Base-by-base conservation (phyloP, 2,888 invertebrate species). In the Xestobium rufovillosum region DNA sequence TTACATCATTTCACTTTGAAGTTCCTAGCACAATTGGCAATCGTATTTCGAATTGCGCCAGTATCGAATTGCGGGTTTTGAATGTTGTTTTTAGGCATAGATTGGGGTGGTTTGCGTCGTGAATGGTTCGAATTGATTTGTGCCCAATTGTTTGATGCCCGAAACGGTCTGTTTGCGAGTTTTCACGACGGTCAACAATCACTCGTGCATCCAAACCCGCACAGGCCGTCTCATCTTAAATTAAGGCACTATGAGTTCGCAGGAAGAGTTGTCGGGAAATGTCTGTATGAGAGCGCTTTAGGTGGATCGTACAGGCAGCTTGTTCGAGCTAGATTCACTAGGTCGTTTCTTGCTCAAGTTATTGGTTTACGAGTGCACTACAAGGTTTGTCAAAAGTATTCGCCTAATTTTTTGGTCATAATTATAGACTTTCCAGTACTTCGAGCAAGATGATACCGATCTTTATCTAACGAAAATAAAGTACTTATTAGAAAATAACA, bases 111-210 rank as follows among this genome's bases (percentile, higher is more conserved):
- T 3, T 73, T 94, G 29, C 74, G 92, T 3, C 77, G 92, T 42
- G 95, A 95, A 68, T 95, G 94, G 94, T 91, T 94, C 68, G 91
- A 92, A 50, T 65, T 90, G 47, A 76, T 92, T 47, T 92, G 92
- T 66, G 82, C 80, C 9, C 76, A 85, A 44, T 69, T 95, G 38
- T 95, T 94, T 67, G 90, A 91, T 67, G 76, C 86, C 11, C 78
- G 80, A 50, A 75, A 80, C 57, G 83, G 84, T 0, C 72, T 95
- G 39, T 95, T 94, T 67, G 78, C 76, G 48, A 80, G 87, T 43
- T 88, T 92, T 61, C 82, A 85, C 51, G 90, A 91, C 57, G 78
- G 85, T 34, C 81, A 84, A 48, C 85, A 88, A 59, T 89, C 88
- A 1, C 70, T 92, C 42, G 92, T 91, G 23, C 92, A 92, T 67